These are phyloP conservation scores for Bombus picipes DNA, from an alignment of 1,140 invertebrate genomes.

Conservation along the genomic window DNA sequence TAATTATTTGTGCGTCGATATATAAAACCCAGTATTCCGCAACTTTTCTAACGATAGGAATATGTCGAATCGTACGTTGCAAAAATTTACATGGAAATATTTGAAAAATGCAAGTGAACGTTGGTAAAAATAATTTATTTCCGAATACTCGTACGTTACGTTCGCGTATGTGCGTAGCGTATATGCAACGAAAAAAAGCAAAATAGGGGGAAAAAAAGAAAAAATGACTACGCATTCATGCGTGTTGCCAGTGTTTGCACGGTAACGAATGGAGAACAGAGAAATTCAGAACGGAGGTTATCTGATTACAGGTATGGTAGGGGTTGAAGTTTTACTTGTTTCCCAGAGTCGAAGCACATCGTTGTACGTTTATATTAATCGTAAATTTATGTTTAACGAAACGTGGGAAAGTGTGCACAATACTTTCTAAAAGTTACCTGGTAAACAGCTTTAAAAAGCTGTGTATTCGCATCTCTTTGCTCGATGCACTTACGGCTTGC, in stretches of 20 bases:
- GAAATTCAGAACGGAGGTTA: slow-evolving; percentile 28
- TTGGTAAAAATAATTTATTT: slow-evolving; percentile 25
- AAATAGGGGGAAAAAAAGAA: neutral
- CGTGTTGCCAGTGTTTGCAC: neutral
- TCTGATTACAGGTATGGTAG: slow-evolving; percentile 14
- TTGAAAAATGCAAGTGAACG: neutral
- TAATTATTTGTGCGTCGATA: no score
- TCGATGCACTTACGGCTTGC: neutral
- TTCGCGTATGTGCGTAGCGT: neutral
- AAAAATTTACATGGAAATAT: neutral
- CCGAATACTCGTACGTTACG: neutral
- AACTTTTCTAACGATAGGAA: neutral
- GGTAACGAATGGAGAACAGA: slow-evolving; percentile 2
- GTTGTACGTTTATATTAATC: neutral
- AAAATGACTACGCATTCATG: neutral
- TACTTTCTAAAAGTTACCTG: neutral
- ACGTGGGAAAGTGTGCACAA: neutral
- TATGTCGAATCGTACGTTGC: neutral
- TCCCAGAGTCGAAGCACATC: neutral
- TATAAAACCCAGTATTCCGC: neutral
- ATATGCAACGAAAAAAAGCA: neutral
- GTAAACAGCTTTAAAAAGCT: neutral
- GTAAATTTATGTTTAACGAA: slow-evolving; percentile 6
- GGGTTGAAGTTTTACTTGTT: slow-evolving; percentile 15
- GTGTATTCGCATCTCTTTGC: neutral